Conservation (phyloP, 2,113 vertebrate species). For the Lampris megalopsis region DNA sequence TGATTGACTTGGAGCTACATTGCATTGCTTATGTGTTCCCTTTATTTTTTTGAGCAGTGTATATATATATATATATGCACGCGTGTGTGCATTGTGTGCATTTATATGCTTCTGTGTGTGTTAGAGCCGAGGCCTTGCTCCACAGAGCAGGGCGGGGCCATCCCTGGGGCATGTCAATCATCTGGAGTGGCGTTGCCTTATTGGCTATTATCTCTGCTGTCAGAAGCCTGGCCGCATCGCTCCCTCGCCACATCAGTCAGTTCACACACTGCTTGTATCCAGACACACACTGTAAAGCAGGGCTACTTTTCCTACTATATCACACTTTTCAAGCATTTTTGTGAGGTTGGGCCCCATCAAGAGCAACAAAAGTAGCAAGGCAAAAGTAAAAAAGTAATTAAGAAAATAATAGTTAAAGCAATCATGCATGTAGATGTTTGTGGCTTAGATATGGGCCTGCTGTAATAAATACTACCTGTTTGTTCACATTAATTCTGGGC, state of each 20-base stretch:
- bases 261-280: constrained; percentile 49
- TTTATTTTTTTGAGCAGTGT: too few species aligned
- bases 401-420: too few species aligned
- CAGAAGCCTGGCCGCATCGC: constrained; percentile 85
- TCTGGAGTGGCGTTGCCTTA: constrained; percentile 89
- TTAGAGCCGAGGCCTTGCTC: constrained; percentile 81
- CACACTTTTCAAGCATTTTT: not conserved
- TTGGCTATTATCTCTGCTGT: constrained; percentile 96
- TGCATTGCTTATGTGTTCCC: too few species aligned
- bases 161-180: constrained; percentile 91
- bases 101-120: constrained; percentile 33
- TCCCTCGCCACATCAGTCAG: constrained; percentile 77
- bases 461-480: too few species aligned
- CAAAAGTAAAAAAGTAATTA: too few species aligned
- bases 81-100: not conserved
- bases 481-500: too few species aligned
- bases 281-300: constrained; percentile 35
- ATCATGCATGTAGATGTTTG: too few species aligned
- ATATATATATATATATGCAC: not conserved
- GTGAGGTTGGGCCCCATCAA: not conserved
- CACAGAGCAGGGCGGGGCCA: constrained; percentile 74
- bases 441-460: too few species aligned
- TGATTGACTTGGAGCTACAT: too few species aligned
- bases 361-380: not conserved
- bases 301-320: too few species aligned